Conservation (phyloP, 2,888 invertebrate species). For the Plagodis dolabraria region DNA sequence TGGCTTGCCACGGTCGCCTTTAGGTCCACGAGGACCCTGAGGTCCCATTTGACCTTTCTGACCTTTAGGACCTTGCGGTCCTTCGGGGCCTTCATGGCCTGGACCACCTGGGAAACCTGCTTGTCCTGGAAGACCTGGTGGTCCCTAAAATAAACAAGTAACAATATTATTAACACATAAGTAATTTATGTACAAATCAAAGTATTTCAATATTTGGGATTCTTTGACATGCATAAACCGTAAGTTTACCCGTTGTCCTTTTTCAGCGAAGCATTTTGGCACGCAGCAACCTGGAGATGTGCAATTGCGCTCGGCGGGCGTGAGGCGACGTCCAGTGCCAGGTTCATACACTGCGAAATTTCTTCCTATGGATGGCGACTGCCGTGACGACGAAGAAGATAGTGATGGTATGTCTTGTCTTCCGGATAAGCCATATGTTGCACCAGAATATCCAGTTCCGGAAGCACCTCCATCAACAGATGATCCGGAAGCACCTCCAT, state of each 20-base stretch:
- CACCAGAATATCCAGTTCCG: conserved; percentile 13
- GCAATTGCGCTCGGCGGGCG: conserved; percentile 84
- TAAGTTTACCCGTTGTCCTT: conserved; percentile 88
- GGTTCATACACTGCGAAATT: conserved; percentile 72
- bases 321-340: conserved; percentile 67
- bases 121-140: conserved; percentile 89
- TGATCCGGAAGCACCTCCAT: conserved; percentile 9
- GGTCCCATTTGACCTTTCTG: conserved; percentile 94
- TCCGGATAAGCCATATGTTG: conserved; percentile 45
- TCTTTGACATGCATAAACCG: conserved; percentile 24
- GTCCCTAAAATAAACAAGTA: conserved; percentile 81
- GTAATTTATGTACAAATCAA: too few species aligned
- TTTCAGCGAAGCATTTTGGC: conserved; percentile 95
- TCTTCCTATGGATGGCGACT: conserved; percentile 12
- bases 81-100: conserved; percentile 94
- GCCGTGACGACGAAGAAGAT: conserved; percentile 26
- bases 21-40: conserved; percentile 91
- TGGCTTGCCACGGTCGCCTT: conserved; percentile 93
- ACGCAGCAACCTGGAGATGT: conserved; percentile 88
- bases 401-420: conserved; percentile 40
- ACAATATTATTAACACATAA: not conserved
- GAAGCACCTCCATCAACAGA: conserved; percentile 11
- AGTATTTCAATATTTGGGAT: not conserved
- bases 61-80: conserved; percentile 94
- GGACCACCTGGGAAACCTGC: conserved; percentile 90